These are phyloP conservation scores for Staurois parvus DNA, from an alignment of 2,797 vertebrate genomes.

Conservation along the genomic window DNA sequence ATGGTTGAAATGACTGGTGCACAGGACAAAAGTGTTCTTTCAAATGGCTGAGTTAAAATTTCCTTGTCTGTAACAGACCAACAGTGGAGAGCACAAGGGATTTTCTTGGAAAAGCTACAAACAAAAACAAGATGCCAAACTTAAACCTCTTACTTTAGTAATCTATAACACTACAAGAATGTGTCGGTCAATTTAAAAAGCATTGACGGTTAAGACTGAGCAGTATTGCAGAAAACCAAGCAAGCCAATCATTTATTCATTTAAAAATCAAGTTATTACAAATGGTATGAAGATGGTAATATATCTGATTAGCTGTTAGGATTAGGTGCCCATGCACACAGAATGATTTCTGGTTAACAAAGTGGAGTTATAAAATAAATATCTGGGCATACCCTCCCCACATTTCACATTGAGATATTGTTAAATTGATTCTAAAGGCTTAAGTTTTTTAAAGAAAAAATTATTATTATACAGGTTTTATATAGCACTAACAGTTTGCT, in stretches of 20 bases:
- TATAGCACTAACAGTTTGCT: too few relatives aligned
- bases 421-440: too few relatives aligned
- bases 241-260: not conserved
- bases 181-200: not conserved
- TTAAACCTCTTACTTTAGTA: not conserved
- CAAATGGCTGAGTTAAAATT: constrained; percentile 20
- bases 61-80: constrained; percentile 8
- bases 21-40: constrained; percentile 12
- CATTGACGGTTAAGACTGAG: not conserved
- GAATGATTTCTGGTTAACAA: too few relatives aligned
- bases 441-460: too few relatives aligned
- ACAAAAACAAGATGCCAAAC: not conserved
- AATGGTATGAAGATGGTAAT: not conserved
- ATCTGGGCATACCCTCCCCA: too few relatives aligned
- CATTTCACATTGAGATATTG: not conserved
- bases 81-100: not conserved
- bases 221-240: not conserved
- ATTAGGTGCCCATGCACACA: not conserved
- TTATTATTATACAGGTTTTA: too few relatives aligned
- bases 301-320: not conserved
- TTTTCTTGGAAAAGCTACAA: not conserved
- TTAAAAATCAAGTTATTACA: not conserved
- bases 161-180: not conserved
- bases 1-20: not conserved
- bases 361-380: too few relatives aligned